Evolutionary conservation across 2,888 invertebrate genomes (phyloP), one percentile per base, ranked within the genome.

Genomic region (Lepidochitona cinerea): DNA sequence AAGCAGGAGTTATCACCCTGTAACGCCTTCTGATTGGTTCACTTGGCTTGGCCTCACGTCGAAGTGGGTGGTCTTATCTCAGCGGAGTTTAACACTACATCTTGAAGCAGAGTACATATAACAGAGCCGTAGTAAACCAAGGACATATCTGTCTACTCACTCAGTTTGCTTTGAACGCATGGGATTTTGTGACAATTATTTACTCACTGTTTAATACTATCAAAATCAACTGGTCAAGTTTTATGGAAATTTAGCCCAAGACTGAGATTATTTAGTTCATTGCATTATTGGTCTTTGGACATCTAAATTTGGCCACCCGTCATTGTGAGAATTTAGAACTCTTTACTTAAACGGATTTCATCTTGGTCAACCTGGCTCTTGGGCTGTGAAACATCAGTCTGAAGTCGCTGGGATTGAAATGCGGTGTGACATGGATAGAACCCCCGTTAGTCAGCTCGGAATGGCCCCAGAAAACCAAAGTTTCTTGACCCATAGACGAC

Each of bases 361-460:
- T n/a, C n/a, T n/a, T n/a, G n/a, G n/a, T n/a, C n/a, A n/a, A n/a
- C n/a, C n/a, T n/a, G n/a, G n/a, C n/a, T n/a, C n/a, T n/a, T n/a
- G n/a, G n/a, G n/a, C n/a, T n/a, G n/a, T n/a, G n/a, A n/a, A n/a
- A n/a, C n/a, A n/a, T n/a, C n/a, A n/a, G n/a, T n/a, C n/a, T n/a
- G n/a, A n/a, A n/a, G n/a, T n/a, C n/a, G n/a, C n/a, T 59, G 23
- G 23, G 2, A 59, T 14, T 59, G 59, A 23, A 23, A 59, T 59
- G 59, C 18, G 59, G 59, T 59, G 59, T 59, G 59, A 59, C 32
- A 59, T 59, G 59, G 59, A 59, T 32, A 59, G 29, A 32, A 23
- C 59, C 12, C 14, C 59, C 12, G 26, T 18, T 23, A 59, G 32
- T 59, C 29, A 59, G 14, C 59, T 23, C 26, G 59, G 59, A 18